Percentiles rank a stretch among this genome's conserved stretches.
Evolutionary conservation across 1,140 invertebrate genomes (phyloP).

Genomic region (Apis cerana): DNA sequence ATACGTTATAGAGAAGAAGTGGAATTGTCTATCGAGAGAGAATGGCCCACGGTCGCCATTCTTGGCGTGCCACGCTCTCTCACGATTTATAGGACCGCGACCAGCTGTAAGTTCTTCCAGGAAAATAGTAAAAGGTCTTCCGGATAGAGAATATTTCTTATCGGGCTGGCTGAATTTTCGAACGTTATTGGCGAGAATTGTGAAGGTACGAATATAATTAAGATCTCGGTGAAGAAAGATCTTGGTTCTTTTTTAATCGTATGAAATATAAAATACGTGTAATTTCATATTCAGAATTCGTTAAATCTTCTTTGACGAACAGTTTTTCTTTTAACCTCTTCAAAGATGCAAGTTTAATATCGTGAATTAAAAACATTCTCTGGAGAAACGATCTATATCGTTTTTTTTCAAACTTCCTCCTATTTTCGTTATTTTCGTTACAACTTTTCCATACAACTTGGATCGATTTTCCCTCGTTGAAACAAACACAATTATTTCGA

Average conservation of each 20-base stretch:
- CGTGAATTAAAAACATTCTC: too few species aligned
- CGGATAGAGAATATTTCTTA: constrained; percentile 35
- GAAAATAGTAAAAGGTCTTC: constrained; percentile 20
- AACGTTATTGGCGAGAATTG: not conserved
- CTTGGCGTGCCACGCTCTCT: constrained; percentile 47
- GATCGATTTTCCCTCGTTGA: too few species aligned
- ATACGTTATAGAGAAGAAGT: constrained; percentile 40
- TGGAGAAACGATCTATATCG: not conserved
- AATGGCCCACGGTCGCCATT: constrained; percentile 55
- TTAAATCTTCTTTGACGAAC: too few species aligned
- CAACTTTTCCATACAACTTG: too few species aligned
- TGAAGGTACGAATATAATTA: not conserved
- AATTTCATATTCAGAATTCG: too few species aligned
- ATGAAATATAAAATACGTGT: too few species aligned
- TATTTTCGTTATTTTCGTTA: not conserved
- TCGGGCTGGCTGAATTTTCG: not conserved
- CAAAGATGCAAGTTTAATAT: too few species aligned
- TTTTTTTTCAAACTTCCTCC: not conserved
- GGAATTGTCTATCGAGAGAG: constrained; percentile 52
- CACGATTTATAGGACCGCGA: constrained; percentile 52
- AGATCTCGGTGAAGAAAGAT: not conserved
- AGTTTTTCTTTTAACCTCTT: too few species aligned
- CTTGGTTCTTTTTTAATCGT: not conserved
- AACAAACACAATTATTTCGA: too few species aligned
- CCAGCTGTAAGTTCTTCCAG: constrained; percentile 43